Percentiles rank a stretch among this genome's conserved stretches.
phyloP scores from a whole-genome alignment of 1,140 invertebrate genomes.

The Trachymyrmex septentrionalis region DNA sequence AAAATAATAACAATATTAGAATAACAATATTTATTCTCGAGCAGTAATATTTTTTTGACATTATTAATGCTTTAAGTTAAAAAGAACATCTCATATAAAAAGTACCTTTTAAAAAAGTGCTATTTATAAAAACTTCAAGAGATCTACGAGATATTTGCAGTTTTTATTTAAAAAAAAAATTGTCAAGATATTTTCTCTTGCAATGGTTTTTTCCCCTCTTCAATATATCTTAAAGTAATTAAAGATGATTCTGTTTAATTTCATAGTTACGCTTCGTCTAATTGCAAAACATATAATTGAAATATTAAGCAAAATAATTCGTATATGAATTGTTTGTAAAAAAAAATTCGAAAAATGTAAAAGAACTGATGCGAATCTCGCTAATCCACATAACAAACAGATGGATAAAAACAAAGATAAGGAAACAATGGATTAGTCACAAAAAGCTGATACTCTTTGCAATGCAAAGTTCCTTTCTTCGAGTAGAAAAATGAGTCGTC shows the following conservation, averaged over 20 bases:
- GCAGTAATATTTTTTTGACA: neutral
- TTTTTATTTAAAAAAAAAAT: neutral
- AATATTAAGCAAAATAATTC: neutral
- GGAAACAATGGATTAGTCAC: conserved; percentile 30
- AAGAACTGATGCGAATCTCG: neutral
- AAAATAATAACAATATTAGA: neutral
- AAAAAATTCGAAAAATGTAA: neutral
- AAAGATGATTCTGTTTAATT: conserved; percentile 11
- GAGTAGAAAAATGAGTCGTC: conserved; percentile 30
- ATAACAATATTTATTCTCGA: too few species aligned
- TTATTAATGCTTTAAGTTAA: too few species aligned
- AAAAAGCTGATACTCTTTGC: conserved; percentile 15
- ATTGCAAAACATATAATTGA: neutral
- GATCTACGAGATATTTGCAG: neutral
- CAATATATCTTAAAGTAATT: neutral
- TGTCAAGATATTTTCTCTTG: conserved; percentile 8
- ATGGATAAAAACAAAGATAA: neutral
- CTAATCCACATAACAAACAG: neutral
- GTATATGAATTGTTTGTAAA: neutral
- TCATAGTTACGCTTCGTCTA: neutral
- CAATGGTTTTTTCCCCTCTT: neutral
- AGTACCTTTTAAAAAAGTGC: too few species aligned
- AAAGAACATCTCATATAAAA: too few species aligned
- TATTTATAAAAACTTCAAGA: neutral
- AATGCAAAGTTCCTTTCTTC: conserved; percentile 5